A percentile compares a stretch with the other conserved stretches of the same genome.
phyloP scores from a whole-genome alignment of 2,113 vertebrate genomes.

The Apaloderma vittatum region DNA sequence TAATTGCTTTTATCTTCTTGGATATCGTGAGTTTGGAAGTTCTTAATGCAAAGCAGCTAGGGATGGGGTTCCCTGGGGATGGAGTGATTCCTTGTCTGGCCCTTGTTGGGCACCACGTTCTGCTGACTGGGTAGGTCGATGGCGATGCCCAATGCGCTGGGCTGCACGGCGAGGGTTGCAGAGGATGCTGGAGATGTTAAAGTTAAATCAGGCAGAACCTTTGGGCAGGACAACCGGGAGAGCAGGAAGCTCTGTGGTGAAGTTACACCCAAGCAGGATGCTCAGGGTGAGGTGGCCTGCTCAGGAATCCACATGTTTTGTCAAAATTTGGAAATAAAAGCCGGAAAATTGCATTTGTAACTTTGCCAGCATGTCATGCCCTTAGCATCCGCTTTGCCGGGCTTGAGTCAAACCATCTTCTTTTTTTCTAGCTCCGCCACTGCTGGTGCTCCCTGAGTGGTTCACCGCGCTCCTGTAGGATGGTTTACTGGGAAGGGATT shows the following conservation, averaged over 20 bases:
- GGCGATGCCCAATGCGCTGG: rapidly evolving
- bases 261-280: rapidly evolving
- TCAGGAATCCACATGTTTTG: rapidly evolving
- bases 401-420: rapidly evolving
- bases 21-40: not conserved
- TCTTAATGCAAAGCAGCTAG: not conserved
- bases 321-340: not conserved
- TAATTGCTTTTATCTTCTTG: not conserved
- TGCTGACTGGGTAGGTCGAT: rapidly evolving
- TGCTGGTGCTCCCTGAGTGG: rapidly evolving
- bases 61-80: not conserved
- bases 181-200: not conserved
- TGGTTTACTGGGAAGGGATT: rapidly evolving
- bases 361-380: rapidly evolving
- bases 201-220: not conserved
- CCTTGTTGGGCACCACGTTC: not conserved
- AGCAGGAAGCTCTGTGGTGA: not conserved
- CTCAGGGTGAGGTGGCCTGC: not conserved
- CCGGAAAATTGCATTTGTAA: not conserved
- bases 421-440: rapidly evolving
- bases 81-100: not conserved
- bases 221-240: rapidly evolving
- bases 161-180: rapidly evolving
- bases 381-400: rapidly evolving
- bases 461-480: rapidly evolving